These are phyloP conservation scores for Dysdera silvatica DNA, from an alignment of 1,140 invertebrate genomes.

Conservation along the genomic window DNA sequence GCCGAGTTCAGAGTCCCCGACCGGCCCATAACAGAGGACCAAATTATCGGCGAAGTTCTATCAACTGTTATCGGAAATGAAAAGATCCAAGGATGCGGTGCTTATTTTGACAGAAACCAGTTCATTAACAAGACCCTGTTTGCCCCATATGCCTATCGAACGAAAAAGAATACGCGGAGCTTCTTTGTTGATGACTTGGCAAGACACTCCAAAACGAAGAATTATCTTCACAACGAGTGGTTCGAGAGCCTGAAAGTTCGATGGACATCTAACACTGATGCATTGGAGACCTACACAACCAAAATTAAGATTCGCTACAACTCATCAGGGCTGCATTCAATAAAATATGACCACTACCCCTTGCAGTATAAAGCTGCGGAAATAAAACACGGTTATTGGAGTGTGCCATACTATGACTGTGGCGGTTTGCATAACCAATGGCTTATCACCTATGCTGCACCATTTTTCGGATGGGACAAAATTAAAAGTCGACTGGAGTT, in stretches of 20 bases:
- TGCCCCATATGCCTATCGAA: conserved; percentile 88
- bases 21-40: conserved; percentile 78
- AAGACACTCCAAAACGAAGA: conserved; percentile 40
- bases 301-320: conserved; percentile 88
- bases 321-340: conserved; percentile 68
- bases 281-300: conserved; percentile 80
- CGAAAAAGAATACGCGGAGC: conserved; percentile 67
- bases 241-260: conserved; percentile 81
- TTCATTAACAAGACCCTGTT: conserved; percentile 80
- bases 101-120: conserved; percentile 91
- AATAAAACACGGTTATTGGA: conserved; percentile 84
- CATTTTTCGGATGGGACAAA: conserved; percentile 95
- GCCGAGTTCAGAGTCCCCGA: conserved; percentile 77
- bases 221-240: conserved; percentile 68
- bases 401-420: conserved; percentile 88
- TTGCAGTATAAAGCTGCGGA: conserved; percentile 74
- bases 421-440: conserved; percentile 62
- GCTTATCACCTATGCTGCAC: conserved; percentile 88
- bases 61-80: conserved; percentile 82
- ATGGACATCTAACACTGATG: conserved; percentile 89
- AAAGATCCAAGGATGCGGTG: conserved; percentile 80
- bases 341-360: conserved; percentile 83
- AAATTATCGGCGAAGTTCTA: conserved; percentile 87
- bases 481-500: conserved; percentile 84
- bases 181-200: conserved; percentile 82